Base-by-base conservation (phyloP, 2,113 vertebrate species). In the Phrynosoma platyrhinos region DNA sequence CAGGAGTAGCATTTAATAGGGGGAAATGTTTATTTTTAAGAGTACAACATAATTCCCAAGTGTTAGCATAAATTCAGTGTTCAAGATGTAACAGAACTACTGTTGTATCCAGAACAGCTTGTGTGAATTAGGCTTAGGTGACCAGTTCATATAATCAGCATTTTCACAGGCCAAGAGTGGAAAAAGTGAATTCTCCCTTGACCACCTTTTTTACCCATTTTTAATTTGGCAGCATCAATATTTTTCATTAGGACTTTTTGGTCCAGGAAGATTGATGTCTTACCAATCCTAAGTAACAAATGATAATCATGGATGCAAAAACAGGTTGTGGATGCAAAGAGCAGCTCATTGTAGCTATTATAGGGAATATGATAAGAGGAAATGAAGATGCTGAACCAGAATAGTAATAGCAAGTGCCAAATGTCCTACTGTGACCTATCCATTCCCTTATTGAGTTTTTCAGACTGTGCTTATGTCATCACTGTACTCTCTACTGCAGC, bases 1-100 rank as follows among this genome's bases (percentile, higher is more conserved):
- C 91, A n/a, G 10, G 85, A 36, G 69, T 42, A 93, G 90, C 89
- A 69, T 90, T 90, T 91, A 92, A 88, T 36, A 88, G 83, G 84
- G 93, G 47, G 36, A 77, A 82, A 64, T 30, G 27, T 36, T 79
- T 87, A 10, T 87, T 77, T 92, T 87, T 88, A 93, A 88, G 84
- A 83, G 84, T 32, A 90, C 9, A 89, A 87, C 83, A 85, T 91
- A 36, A 42, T 25, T 93, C 95, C 89, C 14, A 47, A 47, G 47
- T 47, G 47, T 47, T 47, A 47, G 47, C 47, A 47, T 47, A 82
- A 72, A 88, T 79, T 90, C 80, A 53, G 2, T 18, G 30, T 69
- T 95, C 89, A 89, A 87, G 93, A 69, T 32, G 68, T 12, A 47
- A 77, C 36, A 66, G 18, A 66, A n/a, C 1, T 1, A 77, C 27